Conservation (phyloP, 1,140 invertebrate genomes). For the Drosophila orosa region DNA sequence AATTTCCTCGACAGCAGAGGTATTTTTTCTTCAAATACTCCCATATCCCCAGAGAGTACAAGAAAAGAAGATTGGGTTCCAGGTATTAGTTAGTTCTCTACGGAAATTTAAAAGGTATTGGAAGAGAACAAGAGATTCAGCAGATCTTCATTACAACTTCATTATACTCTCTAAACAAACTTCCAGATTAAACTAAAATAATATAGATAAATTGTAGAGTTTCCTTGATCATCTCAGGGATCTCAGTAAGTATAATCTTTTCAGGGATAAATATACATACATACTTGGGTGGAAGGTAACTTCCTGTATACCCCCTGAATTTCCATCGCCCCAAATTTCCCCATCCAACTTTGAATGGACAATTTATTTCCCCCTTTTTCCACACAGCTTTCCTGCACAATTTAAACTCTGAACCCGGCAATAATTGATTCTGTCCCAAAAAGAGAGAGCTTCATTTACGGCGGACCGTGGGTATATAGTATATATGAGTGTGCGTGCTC, state of each 20-base stretch:
- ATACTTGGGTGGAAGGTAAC: background rate
- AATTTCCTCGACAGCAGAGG: background rate
- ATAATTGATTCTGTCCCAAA: slow-evolving; percentile 73
- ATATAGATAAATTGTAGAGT: too few species aligned
- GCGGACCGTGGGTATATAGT: slow-evolving; percentile 26
- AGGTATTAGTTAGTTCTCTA: background rate
- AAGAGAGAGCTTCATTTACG: slow-evolving; percentile 74
- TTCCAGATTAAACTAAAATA: too few species aligned
- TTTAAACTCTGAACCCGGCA: slow-evolving; percentile 81
- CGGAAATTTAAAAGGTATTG: too few species aligned
- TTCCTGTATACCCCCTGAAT: background rate
- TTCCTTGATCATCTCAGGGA: background rate
- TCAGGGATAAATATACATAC: background rate
- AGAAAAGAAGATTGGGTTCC: background rate
- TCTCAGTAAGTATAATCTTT: background rate
- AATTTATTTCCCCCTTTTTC: slow-evolving; percentile 44
- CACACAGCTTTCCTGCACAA: slow-evolving; percentile 54
- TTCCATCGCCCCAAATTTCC: slow-evolving; percentile 8
- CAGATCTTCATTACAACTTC: too few species aligned
- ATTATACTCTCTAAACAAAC: too few species aligned
- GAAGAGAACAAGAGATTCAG: too few species aligned
- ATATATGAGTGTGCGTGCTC: slow-evolving; percentile 58
- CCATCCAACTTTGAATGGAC: slow-evolving; percentile 17
- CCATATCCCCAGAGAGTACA: too few species aligned
- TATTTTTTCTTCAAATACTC: background rate